Evolutionary conservation across 2,113 vertebrate genomes (phyloP).

Genomic region (Muscicapa adusta): DNA sequence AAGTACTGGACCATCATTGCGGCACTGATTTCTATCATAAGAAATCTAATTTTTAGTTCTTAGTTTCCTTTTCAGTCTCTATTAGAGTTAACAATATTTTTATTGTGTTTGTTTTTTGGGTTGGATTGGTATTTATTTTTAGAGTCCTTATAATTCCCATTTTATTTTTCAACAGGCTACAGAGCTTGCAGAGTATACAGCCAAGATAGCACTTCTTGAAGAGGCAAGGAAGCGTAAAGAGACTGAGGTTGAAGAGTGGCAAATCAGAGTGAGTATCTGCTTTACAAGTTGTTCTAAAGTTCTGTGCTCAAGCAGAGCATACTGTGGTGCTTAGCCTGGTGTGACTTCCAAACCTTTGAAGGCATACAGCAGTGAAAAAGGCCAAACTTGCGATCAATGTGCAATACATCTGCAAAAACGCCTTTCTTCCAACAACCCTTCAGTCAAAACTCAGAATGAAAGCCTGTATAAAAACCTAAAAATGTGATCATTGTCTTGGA

Average conservation of each 20-base stretch:
- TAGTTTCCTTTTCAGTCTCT: neutral
- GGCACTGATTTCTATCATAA: neutral
- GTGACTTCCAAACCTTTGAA: neutral
- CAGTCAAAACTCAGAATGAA: neutral
- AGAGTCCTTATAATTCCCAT: neutral
- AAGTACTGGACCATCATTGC: neutral
- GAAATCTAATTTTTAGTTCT: neutral
- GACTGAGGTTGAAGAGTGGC: constrained; percentile 86
- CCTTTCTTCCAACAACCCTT: neutral
- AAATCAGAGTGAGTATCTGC: constrained; percentile 80
- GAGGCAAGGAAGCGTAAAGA: constrained; percentile 88
- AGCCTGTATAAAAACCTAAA: neutral
- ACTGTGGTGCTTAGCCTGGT: neutral
- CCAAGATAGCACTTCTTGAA: constrained; percentile 86
- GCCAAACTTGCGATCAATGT: neutral
- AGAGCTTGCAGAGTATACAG: constrained; percentile 88
- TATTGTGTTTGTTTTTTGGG: neutral
- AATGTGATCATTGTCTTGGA: neutral
- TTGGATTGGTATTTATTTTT: neutral
- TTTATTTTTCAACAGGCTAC: constrained; percentile 72
- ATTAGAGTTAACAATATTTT: neutral
- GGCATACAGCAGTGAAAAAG: neutral
- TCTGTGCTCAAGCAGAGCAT: neutral
- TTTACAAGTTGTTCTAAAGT: neutral
- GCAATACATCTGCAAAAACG: neutral